Evolutionary conservation across 2,113 vertebrate species (phyloP).

Genomic region (Morone saxatilis): DNA sequence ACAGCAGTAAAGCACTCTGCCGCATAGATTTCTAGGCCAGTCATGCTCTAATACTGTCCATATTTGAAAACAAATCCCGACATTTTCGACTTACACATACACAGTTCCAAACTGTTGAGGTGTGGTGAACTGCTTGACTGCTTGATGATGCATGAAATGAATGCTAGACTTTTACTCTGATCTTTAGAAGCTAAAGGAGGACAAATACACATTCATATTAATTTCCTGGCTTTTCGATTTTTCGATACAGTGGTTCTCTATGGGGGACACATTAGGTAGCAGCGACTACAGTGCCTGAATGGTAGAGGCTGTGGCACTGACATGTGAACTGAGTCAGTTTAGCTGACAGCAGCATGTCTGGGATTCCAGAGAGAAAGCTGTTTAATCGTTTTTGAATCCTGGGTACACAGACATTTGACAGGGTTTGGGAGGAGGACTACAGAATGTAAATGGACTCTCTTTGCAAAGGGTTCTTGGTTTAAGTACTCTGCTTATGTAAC

Average conservation of each 20-base stretch:
- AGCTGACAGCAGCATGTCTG: constrained; percentile 20
- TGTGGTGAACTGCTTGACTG: neutral
- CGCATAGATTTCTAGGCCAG: neutral
- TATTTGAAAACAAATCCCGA: neutral
- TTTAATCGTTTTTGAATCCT: constrained; percentile 27
- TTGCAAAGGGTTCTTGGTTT: neutral
- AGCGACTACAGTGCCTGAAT: neutral
- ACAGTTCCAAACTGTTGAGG: neutral
- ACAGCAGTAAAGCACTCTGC: neutral
- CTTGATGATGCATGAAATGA: neutral
- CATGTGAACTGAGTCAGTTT: constrained; percentile 4
- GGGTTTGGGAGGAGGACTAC: constrained; percentile 2
- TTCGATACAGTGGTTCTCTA: neutral
- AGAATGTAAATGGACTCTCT: neutral
- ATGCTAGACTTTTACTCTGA: neutral
- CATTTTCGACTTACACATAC: neutral
- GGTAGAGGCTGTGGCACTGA: neutral
- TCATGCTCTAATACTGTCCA: neutral
- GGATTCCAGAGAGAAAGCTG: constrained; percentile 34
- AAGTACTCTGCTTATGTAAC: neutral
- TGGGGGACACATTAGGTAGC: neutral
- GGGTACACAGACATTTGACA: constrained; percentile 21
- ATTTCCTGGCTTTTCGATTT: neutral
- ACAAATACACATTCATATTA: neutral
- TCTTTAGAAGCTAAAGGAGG: neutral